Conservation (phyloP, 2,797 vertebrate genomes). For the Leptoclinus maculatus region DNA sequence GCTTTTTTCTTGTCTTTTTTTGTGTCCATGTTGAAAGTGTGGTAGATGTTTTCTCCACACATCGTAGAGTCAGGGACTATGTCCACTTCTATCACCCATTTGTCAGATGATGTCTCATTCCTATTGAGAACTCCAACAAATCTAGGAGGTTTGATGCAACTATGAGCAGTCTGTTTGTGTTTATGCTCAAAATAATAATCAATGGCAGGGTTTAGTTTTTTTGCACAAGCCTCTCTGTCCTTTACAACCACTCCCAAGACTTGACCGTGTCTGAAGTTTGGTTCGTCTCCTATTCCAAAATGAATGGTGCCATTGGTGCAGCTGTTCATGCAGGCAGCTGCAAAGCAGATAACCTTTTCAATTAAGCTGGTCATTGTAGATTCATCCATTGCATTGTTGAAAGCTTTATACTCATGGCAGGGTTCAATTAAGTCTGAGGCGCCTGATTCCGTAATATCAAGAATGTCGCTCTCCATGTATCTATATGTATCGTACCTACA, state of each 20-base stretch:
- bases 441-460: conserved; percentile 75
- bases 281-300: conserved; percentile 79
- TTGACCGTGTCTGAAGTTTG: conserved; percentile 67
- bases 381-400: conserved; percentile 51
- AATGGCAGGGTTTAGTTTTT: conserved; percentile 39
- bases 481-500: conserved; percentile 61
- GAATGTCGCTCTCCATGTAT: conserved; percentile 63
- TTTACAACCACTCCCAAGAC: conserved; percentile 68
- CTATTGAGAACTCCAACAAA: conserved; percentile 78
- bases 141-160: conserved; percentile 72
- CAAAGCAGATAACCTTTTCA: conserved; percentile 71
- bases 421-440: conserved; percentile 72
- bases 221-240: conserved; percentile 68
- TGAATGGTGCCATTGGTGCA: conserved; percentile 83
- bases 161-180: conserved; percentile 56
- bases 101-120: conserved; percentile 66
- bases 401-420: conserved; percentile 82
- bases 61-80: conserved; percentile 65
- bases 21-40: conserved; percentile 22
- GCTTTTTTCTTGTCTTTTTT: conserved; percentile 62
- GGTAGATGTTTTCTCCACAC: conserved; percentile 64
- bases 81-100: conserved; percentile 82
- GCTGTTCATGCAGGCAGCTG: conserved; percentile 82
- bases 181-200: conserved; percentile 67
- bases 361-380: conserved; percentile 68